A percentile compares a stretch with the other conserved stretches of the same genome.
These are phyloP conservation scores for Nyctalus aviator DNA, from an alignment of 2,797 vertebrate species.

Conservation along the genomic window DNA sequence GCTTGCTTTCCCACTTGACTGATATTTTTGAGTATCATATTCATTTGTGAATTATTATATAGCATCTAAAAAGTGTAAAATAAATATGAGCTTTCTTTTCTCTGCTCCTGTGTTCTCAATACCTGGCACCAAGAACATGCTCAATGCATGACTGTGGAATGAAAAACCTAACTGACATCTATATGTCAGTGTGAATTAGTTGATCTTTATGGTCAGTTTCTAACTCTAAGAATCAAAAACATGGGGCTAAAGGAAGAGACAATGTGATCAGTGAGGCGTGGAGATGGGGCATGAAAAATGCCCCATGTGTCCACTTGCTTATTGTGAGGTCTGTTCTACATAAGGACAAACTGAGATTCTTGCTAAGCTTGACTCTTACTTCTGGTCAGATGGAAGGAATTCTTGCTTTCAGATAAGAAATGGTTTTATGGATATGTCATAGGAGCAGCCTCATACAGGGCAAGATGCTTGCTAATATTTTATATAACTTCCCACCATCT, in stretches of 20 bases:
- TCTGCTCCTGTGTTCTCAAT: neutral
- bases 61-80: neutral
- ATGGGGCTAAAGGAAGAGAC: neutral
- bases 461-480: neutral
- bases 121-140: neutral
- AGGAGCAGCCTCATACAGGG: neutral
- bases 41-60: neutral
- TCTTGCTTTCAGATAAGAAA: neutral
- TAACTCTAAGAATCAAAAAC: neutral
- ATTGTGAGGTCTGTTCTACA: neutral
- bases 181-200: neutral
- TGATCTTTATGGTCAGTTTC: neutral
- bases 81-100: neutral
- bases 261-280: neutral
- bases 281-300: neutral
- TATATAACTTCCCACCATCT: neutral
- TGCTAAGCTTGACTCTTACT: neutral
- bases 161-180: neutral
- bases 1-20: neutral
- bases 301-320: rapidly evolving
- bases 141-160: neutral
- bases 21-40: neutral
- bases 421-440: neutral
- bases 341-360: neutral
- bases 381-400: neutral